Percentiles rank a stretch among this genome's conserved stretches.
These are phyloP conservation scores for Sebastolobus altivelis DNA, from an alignment of 2,797 vertebrate genomes.

Conservation along the genomic window DNA sequence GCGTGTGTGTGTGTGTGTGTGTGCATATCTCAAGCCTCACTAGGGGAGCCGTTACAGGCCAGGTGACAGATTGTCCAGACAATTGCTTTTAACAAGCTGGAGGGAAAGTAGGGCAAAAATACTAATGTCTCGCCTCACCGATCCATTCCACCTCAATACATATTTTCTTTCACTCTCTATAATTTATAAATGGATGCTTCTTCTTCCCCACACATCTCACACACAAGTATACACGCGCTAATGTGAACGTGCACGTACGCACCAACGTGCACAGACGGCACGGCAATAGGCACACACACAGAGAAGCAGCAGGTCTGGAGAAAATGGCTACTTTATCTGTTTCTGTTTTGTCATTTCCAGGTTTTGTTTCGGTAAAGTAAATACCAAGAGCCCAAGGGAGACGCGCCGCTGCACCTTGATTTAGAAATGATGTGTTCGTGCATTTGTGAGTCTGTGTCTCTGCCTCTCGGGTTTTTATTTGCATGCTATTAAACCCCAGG, in stretches of 20 bases:
- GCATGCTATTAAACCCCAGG: slow-evolving; percentile 18
- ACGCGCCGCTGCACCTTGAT: slow-evolving; percentile 8
- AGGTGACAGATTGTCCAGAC: slow-evolving; percentile 84
- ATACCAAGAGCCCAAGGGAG: slow-evolving; percentile 21
- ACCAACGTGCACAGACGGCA: not conserved
- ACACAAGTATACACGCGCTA: not conserved
- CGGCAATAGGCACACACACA: not conserved
- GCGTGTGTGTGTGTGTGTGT: slow-evolving; percentile 22
- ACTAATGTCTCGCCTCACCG: slow-evolving; percentile 78
- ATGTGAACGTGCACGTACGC: not conserved
- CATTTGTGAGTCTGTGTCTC: not conserved
- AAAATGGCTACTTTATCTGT: slow-evolving; percentile 4
- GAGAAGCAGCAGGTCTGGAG: slow-evolving; percentile 13
- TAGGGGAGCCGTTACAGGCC: slow-evolving; percentile 66
- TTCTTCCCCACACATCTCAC: slow-evolving; percentile 21
- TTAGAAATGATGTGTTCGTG: slow-evolving; percentile 15
- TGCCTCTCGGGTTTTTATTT: slow-evolving; percentile 14
- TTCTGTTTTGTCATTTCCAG: slow-evolving; percentile 14
- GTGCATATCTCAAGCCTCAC: slow-evolving; percentile 43
- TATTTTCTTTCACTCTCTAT: slow-evolving; percentile 71
- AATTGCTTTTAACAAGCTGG: slow-evolving; percentile 86
- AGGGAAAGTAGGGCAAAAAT: slow-evolving; percentile 83
- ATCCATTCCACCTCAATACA: slow-evolving; percentile 79
- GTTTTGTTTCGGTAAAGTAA: slow-evolving; percentile 34
- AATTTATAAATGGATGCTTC: slow-evolving; percentile 66